A percentile compares a stretch with the other conserved stretches of the same genome.
Conservation (phyloP, 2,113 vertebrate species). For the Prunella fulvescens region DNA sequence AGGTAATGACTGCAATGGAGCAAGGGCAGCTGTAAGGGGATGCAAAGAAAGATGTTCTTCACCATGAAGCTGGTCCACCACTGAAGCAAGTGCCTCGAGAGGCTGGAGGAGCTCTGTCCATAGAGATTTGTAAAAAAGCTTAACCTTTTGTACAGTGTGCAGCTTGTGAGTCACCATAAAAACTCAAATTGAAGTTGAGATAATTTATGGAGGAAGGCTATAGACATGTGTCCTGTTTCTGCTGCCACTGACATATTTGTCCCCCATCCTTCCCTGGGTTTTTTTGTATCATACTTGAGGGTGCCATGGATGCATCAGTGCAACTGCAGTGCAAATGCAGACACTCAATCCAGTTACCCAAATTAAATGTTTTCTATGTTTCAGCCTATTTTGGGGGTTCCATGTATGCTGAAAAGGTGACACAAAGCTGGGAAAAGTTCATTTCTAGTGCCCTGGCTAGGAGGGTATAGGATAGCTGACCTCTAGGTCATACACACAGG, state of each 20-base stretch:
- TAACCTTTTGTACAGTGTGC: background rate
- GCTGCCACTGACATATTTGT: background rate
- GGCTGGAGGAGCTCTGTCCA: background rate
- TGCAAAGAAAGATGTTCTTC: background rate
- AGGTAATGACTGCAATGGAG: background rate
- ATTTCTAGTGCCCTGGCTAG: background rate
- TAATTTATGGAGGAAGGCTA: background rate
- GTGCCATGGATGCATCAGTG: background rate
- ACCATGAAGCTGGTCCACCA: background rate
- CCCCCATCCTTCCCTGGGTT: background rate
- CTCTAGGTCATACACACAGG: background rate
- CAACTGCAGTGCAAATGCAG: background rate
- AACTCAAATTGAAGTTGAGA: background rate
- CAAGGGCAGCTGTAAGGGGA: background rate
- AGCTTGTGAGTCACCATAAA: background rate
- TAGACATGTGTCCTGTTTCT: accelerated
- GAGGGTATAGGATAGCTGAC: background rate
- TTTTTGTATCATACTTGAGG: background rate
- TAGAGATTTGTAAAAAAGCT: background rate
- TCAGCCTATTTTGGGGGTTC: background rate
- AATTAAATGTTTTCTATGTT: background rate
- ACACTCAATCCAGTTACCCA: background rate
- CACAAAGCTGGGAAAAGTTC: background rate
- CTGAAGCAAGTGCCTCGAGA: background rate
- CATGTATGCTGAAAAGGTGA: background rate